Percentiles rank a stretch among this genome's conserved stretches.
These are phyloP conservation scores for Taphrorychus bicolor DNA, from an alignment of 2,888 invertebrate species.

Conservation along the genomic window DNA sequence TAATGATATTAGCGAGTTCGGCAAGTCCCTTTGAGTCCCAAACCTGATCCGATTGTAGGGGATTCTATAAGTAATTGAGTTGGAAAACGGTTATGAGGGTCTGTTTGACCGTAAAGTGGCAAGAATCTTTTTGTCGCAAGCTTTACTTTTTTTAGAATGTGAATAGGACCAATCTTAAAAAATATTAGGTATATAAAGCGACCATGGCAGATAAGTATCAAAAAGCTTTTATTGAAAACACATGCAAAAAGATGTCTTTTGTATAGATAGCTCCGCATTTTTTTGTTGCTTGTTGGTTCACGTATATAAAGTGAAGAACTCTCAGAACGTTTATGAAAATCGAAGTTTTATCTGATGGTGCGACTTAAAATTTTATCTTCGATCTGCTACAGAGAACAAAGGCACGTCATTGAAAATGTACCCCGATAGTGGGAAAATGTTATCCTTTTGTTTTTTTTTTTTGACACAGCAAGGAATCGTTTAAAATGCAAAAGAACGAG, in stretches of 20 bases:
- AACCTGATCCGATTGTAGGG: slow-evolving; percentile 22
- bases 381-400: slow-evolving; percentile 23
- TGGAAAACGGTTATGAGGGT: slow-evolving; percentile 21
- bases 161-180: no score
- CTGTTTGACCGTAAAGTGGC: not conserved
- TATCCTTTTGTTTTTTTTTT: slow-evolving; percentile 32
- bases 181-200: no score
- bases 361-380: slow-evolving; percentile 18
- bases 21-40: slow-evolving; percentile 18
- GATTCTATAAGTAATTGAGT: slow-evolving; percentile 33
- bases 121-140: not conserved
- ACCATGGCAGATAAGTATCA: no score
- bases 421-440: slow-evolving; percentile 18
- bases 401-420: slow-evolving; percentile 19
- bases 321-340: not conserved
- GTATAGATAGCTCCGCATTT: not conserved
- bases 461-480: slow-evolving; percentile 8
- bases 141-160: no score
- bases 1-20: slow-evolving; percentile 24
- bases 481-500: slow-evolving; percentile 34
- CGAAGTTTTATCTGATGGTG: not conserved
- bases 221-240: not conserved
- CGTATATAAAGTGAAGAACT: no score
- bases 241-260: no score
- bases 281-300: not conserved